Evolutionary conservation across 2,113 vertebrate species (phyloP).

Genomic region (Lepus europaeus): DNA sequence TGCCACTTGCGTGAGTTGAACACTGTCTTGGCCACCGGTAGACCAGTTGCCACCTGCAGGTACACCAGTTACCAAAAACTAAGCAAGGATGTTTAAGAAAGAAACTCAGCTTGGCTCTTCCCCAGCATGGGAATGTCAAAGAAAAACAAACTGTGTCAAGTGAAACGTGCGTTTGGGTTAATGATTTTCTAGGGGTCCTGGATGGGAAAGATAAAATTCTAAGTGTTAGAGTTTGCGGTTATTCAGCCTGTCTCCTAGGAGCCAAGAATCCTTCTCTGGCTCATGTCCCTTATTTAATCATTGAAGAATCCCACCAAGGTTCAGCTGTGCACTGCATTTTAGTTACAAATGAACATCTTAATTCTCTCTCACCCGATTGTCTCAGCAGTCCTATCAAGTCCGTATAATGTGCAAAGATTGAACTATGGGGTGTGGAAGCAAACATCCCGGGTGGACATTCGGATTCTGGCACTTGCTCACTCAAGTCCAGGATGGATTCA

Average conservation of each 20-base stretch:
- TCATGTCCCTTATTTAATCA: not conserved
- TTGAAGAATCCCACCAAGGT: not conserved
- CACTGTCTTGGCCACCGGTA: not conserved
- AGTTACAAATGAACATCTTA: not conserved
- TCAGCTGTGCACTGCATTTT: not conserved
- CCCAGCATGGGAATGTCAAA: not conserved
- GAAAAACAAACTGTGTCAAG: not conserved
- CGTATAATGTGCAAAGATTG: not conserved
- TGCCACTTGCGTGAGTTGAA: too few relatives aligned
- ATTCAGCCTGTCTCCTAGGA: too few relatives aligned
- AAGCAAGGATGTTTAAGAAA: not conserved
- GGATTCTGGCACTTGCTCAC: not conserved
- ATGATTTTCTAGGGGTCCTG: too few relatives aligned
- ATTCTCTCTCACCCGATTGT: not conserved
- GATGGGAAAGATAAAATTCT: not conserved
- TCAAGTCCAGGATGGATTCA: not conserved
- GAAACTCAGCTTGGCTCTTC: not conserved
- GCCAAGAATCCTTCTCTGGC: too few relatives aligned
- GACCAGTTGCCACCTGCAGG: not conserved
- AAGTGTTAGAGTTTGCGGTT: not conserved
- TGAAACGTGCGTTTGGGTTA: not conserved
- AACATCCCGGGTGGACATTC: not conserved
- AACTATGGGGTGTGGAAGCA: not conserved
- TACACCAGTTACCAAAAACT: fast-evolving
- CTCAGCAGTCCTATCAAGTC: not conserved